Conservation (phyloP, 2,797 vertebrate genomes). For the Arrhamphus sclerolepis region DNA sequence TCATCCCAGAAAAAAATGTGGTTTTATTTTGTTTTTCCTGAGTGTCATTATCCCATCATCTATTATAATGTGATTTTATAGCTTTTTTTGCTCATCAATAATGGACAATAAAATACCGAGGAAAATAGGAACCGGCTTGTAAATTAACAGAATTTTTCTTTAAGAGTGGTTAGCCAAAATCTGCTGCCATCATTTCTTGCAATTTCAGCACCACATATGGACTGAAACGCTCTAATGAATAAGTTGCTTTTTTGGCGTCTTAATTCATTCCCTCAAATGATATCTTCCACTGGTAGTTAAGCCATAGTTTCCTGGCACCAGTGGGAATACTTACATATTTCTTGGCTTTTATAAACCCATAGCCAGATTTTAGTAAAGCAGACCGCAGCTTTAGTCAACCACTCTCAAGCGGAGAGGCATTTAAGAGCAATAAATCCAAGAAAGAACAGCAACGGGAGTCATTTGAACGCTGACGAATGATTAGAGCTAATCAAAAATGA, state of each 20-base stretch:
- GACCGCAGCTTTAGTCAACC: slow-evolving; percentile 29
- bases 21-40: no score
- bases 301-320: slow-evolving; percentile 52
- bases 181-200: not conserved
- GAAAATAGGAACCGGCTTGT: not conserved
- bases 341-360: slow-evolving; percentile 33
- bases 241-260: slow-evolving; percentile 4
- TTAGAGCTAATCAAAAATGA: slow-evolving; percentile 43
- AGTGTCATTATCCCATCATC: no score
- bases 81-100: no score
- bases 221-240: slow-evolving; percentile 6
- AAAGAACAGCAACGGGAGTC: slow-evolving; percentile 29
- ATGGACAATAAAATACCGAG: no score
- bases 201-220: slow-evolving; percentile 5
- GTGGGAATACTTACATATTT: slow-evolving; percentile 27
- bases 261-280: slow-evolving; percentile 32
- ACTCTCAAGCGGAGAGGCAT: slow-evolving; percentile 27
- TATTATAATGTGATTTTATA: no score
- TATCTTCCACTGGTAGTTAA: slow-evolving; percentile 35
- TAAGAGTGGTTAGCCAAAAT: not conserved
- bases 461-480: slow-evolving; percentile 50
- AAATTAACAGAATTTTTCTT: not conserved
- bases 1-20: no score
- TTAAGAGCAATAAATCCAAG: slow-evolving; percentile 59
- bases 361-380: slow-evolving; percentile 30